A percentile compares a stretch with the other conserved stretches of the same genome.
Evolutionary conservation across 2,888 invertebrate species (phyloP).

Genomic region (Tetanocera ferruginea): DNA sequence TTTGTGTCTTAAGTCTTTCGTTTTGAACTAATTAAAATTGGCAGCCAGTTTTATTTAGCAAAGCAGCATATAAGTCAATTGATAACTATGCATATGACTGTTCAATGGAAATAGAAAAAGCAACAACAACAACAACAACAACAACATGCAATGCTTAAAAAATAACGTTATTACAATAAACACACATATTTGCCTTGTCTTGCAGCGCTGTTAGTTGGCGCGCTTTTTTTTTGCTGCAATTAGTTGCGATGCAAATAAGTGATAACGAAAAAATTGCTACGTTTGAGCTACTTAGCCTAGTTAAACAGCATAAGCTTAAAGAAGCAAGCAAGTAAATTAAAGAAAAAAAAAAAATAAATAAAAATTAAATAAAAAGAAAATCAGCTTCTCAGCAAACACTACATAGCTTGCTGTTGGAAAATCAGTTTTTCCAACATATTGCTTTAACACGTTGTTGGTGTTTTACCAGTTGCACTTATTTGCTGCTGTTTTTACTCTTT

Average conservation of each 20-base stretch:
- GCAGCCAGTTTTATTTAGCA: not conserved
- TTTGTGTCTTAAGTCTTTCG: slow-evolving; percentile 4
- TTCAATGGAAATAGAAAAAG: not conserved
- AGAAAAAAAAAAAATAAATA: not conserved
- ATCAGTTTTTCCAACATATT: slow-evolving; percentile 16
- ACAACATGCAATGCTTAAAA: not conserved
- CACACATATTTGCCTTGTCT: not conserved
- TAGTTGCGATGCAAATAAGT: slow-evolving; percentile 21
- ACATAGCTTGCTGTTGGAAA: slow-evolving; percentile 1
- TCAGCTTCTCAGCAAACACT: not conserved
- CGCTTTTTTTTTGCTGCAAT: slow-evolving; percentile 15
- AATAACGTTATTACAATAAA: not conserved
- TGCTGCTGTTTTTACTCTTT: not conserved
- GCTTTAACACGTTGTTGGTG: slow-evolving; percentile 3
- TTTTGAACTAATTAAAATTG: not conserved
- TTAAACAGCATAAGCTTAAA: not conserved
- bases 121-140: not conserved
- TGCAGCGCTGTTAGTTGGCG: not conserved
- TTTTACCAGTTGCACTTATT: not conserved
- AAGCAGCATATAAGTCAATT: not conserved
- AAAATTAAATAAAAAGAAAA: not conserved
- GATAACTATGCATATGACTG: not conserved
- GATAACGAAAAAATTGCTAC: slow-evolving; percentile 11
- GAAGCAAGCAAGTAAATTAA: not conserved
- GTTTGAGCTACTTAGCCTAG: not conserved